Evolutionary conservation across 2,797 vertebrate species (phyloP).

Genomic region (Coendou prehensilis): DNA sequence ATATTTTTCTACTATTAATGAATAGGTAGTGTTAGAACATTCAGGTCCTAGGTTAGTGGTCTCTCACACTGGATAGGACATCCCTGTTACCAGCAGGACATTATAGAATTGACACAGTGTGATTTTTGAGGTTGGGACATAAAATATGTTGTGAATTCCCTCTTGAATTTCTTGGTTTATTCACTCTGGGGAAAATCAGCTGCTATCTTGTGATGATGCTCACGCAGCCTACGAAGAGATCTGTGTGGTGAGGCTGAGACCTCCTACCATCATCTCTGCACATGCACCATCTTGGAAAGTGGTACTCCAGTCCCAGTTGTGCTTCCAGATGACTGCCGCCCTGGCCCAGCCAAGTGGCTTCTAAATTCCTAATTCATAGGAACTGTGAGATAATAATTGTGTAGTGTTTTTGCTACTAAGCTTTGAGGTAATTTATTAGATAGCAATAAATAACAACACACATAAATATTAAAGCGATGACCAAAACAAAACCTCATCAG

Average conservation of each 20-base stretch:
- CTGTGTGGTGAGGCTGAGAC: not conserved
- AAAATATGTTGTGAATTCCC: not conserved
- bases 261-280: not conserved
- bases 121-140: not conserved
- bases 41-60: not conserved
- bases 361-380: not conserved
- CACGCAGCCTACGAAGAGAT: not conserved
- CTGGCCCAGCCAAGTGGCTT: not conserved
- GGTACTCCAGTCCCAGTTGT: not conserved
- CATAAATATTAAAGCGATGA: not conserved
- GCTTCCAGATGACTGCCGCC: not conserved
- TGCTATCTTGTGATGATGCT: not conserved
- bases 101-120: not conserved
- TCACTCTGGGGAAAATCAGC: not conserved
- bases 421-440: not conserved
- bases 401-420: not conserved
- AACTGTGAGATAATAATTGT: not conserved
- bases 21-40: not conserved
- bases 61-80: not conserved
- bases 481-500: not conserved
- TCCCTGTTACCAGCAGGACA: not conserved
- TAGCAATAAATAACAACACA: not conserved
- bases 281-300: not conserved
- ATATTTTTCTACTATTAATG: not conserved
- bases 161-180: not conserved